Evolutionary conservation across 2,113 vertebrate species (phyloP).

Genomic region (Nipponia nippon): DNA sequence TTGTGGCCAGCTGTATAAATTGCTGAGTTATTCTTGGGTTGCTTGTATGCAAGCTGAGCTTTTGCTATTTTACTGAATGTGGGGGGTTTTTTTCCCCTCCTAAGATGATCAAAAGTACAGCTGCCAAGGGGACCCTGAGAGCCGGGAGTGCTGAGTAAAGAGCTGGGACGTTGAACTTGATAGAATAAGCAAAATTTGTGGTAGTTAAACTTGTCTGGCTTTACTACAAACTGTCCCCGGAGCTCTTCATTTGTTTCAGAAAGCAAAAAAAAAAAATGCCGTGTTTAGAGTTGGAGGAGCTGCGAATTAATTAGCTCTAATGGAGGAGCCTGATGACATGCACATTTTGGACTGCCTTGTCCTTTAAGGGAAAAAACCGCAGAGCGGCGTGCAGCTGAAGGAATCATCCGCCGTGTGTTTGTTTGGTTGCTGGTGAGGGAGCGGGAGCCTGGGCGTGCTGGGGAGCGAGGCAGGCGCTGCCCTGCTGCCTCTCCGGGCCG

Average conservation of each 20-base stretch:
- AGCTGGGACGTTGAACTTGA: not conserved
- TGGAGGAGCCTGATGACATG: not conserved
- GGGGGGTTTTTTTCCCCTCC: not conserved
- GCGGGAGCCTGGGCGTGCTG: not conserved
- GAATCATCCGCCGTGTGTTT: not conserved
- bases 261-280: not conserved
- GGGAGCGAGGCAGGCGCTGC: not conserved
- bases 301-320: not conserved
- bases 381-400: constrained; percentile 11
- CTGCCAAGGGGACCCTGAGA: not conserved
- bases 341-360: not conserved
- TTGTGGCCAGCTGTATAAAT: not conserved
- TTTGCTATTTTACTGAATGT: not conserved
- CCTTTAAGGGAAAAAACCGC: constrained; percentile 53
- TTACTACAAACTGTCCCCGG: not conserved
- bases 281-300: not conserved
- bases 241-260: not conserved
- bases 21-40: not conserved
- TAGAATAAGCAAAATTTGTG: not conserved
- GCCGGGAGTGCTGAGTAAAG: not conserved
- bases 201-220: not conserved
- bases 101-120: not conserved
- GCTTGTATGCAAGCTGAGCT: not conserved
- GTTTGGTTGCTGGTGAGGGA: not conserved
- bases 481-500: not conserved